Percentiles rank a stretch among this genome's conserved stretches.
phyloP scores from a whole-genome alignment of 2,113 vertebrate genomes.

The Solea senegalensis region DNA sequence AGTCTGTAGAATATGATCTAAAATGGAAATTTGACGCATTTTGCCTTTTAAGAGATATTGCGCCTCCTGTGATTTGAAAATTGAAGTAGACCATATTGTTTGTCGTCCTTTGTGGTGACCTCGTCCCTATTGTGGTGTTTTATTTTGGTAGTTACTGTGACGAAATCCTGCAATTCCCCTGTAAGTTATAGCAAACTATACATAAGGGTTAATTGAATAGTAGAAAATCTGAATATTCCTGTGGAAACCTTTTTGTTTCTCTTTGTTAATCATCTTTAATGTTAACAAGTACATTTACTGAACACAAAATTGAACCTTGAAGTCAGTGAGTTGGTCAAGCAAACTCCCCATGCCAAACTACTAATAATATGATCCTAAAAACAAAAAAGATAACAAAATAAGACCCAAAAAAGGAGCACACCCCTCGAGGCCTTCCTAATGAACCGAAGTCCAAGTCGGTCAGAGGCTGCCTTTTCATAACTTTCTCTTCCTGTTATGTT shows the following conservation, averaged over 20 bases:
- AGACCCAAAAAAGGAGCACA: slow-evolving; percentile 24
- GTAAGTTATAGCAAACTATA: no score
- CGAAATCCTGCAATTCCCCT: no score
- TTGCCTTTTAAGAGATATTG: no score
- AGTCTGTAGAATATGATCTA: no score
- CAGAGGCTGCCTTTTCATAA: slow-evolving; percentile 55
- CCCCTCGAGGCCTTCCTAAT: slow-evolving; percentile 57
- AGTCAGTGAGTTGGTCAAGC: slow-evolving; percentile 31
- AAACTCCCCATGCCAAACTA: background rate
- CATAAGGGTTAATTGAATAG: no score
- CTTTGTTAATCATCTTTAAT: background rate
- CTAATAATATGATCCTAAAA: background rate
- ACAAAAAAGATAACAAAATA: slow-evolving; percentile 23
- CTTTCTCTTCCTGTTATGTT: slow-evolving; percentile 24
- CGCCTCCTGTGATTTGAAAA: no score
- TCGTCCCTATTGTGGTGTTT: no score
- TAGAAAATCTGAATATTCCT: no score
- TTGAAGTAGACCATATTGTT: no score
- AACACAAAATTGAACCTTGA: background rate
- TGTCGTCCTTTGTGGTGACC: no score
- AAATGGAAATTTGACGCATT: no score
- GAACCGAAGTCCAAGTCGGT: slow-evolving; percentile 69
- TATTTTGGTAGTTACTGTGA: no score
- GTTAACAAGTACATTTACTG: background rate
- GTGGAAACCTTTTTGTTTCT: background rate